Evolutionary conservation across 2,888 invertebrate genomes (phyloP), one percentile per base, ranked within the genome.

Genomic region (Drosophila emarginata): DNA sequence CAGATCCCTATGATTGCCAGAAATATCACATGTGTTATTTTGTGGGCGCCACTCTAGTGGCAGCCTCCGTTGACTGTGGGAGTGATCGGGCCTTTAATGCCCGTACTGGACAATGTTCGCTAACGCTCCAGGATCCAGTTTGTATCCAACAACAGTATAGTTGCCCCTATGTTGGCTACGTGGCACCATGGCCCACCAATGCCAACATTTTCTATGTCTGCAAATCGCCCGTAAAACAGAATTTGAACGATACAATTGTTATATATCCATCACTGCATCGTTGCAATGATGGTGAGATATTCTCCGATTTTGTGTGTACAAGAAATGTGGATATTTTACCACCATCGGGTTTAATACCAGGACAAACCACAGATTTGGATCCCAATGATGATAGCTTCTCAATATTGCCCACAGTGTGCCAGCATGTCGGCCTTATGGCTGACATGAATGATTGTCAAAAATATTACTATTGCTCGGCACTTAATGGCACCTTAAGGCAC

Each of bases 1-100:
- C 92, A 2, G 91, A 92, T 89, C 91, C 92, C 2, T 92, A 92
- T 39, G 91, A 91, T 64, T 92, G 92, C 57, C 92, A 92, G 76
- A 90, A 89, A 61, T 92, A 92, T 66, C 92, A 92, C 58, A 91
- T 91, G 90, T 92, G 92, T 61, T 91, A 91, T 62, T 90, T 90
- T 67, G 89, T 90, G 28, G 88, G 85, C 32, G 80, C 87, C 11
- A 90, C 91, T n/a, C 63, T 91, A 21, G 90, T 92, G 2, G 89
- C 91, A 2, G 91, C 89, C 4, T 89, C 89, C 32, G 88, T 91
- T 1, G 90, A 91, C n/a, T 92, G 92, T 66, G 90, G 88, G 62
- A 87, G 79, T 7, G 89, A 90, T 64, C 89, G 88, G 36, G 91
- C 92, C 4, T 92, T 89, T 65, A 89, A 90, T 75, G 90, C 89